phyloP scores from a whole-genome alignment of 2,797 vertebrate genomes.

The Loris lydekkerianus region DNA sequence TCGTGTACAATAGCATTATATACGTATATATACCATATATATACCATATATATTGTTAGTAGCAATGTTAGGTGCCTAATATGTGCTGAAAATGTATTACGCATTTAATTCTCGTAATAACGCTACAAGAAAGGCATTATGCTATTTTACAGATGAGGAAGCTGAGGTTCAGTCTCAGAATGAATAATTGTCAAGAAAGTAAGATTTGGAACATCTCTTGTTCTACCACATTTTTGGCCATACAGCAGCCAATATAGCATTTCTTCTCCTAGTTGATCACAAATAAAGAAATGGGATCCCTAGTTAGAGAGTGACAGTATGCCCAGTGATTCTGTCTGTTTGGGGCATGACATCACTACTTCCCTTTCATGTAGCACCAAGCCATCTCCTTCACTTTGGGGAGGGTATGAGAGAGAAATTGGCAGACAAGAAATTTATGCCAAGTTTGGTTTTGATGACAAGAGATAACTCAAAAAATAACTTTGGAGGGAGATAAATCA shows the following conservation, averaged over 20 bases:
- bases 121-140: neutral
- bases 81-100: neutral
- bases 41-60: neutral
- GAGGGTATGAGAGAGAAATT: neutral
- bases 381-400: neutral
- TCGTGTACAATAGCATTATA: neutral
- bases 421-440: neutral
- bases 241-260: neutral
- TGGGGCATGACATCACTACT: fast-evolving
- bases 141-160: neutral
- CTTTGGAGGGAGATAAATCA: neutral
- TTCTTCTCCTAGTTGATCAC: neutral
- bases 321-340: fast-evolving
- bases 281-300: neutral
- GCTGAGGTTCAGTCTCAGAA: neutral
- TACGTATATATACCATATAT: neutral
- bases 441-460: neutral
- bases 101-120: neutral
- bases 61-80: neutral
- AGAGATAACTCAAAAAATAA: neutral
- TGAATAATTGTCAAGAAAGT: neutral
- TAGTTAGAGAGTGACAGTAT: neutral
- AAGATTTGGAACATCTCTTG: neutral
- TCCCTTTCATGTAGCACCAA: too few relatives aligned
- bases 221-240: neutral